Evolutionary conservation across 2,113 vertebrate species (phyloP).

Genomic region (Ictalurus furcatus): DNA sequence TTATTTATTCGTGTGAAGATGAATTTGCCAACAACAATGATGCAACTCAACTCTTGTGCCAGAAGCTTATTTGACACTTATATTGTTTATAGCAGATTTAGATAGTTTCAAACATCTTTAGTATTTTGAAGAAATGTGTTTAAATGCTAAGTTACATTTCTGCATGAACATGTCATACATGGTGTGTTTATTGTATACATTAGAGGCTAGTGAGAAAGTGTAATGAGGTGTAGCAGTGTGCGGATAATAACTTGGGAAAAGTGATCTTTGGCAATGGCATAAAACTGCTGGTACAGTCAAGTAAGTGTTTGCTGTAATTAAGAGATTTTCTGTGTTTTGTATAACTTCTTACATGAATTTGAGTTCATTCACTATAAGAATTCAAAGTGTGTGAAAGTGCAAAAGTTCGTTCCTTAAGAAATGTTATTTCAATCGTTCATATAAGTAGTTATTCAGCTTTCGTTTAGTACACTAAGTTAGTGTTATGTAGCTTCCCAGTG

Average conservation of each 20-base stretch:
- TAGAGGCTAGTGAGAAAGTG: background rate
- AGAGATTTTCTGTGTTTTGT: background rate
- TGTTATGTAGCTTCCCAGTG: constrained; percentile 25
- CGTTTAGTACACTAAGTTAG: background rate
- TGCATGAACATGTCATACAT: background rate
- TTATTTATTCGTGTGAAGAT: background rate
- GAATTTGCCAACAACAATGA: too few relatives aligned
- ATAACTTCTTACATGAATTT: background rate
- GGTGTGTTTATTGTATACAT: background rate
- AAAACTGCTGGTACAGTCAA: background rate
- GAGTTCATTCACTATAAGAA: background rate
- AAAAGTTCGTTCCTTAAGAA: background rate
- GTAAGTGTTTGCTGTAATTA: constrained; percentile 12
- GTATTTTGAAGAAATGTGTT: background rate
- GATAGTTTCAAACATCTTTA: background rate
- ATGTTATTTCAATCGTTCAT: background rate
- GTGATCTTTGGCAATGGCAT: background rate
- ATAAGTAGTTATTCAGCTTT: background rate
- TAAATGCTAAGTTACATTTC: background rate
- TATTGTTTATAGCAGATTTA: too few relatives aligned
- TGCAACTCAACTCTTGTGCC: too few relatives aligned
- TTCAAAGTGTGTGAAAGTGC: background rate
- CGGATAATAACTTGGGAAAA: too few relatives aligned
- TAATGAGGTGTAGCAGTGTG: too few relatives aligned
- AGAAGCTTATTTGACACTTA: too few relatives aligned